phyloP scores from a whole-genome alignment of 2,113 vertebrate genomes.

The Pollachius pollachius region DNA sequence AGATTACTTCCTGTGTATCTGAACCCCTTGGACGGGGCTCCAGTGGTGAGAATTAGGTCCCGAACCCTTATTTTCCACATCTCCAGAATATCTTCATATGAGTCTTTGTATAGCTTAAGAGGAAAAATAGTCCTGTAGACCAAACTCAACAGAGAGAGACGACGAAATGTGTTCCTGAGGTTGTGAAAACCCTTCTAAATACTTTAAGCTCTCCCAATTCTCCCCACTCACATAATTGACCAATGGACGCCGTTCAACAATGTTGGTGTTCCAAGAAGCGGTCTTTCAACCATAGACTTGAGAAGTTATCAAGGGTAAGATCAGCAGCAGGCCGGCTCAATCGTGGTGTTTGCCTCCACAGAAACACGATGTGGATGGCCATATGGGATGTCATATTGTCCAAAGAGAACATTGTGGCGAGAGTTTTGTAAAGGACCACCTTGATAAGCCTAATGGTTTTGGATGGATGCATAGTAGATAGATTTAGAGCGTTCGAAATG shows the following conservation, averaged over 20 bases:
- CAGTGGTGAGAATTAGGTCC: background rate
- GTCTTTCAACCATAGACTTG: background rate
- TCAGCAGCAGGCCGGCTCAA: background rate
- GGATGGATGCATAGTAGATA: background rate
- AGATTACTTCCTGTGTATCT: conserved; percentile 38
- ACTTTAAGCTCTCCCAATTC: background rate
- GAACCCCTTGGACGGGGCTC: conserved; percentile 8
- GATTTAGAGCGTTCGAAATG: background rate
- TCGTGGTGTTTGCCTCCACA: no score
- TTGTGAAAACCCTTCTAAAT: background rate
- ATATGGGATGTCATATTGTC: no score
- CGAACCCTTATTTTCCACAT: no score
- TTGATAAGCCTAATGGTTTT: conserved; percentile 7
- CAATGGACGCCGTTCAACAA: background rate
- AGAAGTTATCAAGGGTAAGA: background rate
- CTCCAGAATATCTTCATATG: no score
- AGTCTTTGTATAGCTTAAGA: background rate
- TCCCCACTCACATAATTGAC: background rate
- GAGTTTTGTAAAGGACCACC: background rate
- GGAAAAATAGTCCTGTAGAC: background rate
- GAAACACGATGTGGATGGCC: no score
- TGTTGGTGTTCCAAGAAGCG: background rate
- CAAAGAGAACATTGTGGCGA: background rate
- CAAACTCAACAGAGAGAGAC: background rate
- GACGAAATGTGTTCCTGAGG: background rate